Evolutionary conservation across 1,140 invertebrate species (phyloP), one percentile per base, ranked within the genome.

Genomic region (Radopholus similis): DNA sequence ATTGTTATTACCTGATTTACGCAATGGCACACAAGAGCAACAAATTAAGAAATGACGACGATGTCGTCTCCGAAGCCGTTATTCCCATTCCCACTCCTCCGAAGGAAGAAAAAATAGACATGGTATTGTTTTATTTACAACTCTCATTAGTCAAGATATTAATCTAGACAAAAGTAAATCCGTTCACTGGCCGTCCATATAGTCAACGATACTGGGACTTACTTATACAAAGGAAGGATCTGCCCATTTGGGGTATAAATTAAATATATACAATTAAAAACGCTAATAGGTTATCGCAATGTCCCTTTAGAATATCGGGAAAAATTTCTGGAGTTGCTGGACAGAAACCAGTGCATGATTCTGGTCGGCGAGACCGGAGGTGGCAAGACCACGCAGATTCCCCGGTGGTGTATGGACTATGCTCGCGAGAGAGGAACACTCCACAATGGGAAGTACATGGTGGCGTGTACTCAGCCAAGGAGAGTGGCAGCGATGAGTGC

Each of bases 221-320:
- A 35, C 82, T 89, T 66, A 88, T 90, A 68, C 96, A 96, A 78
- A 87, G 95, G 51, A 90, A 91, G 35, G 88, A 89, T 6, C 84
- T 99, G 23, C 96, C 96, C 1, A 95, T 99, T 0, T 98, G 95
- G 87, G n/a, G n/a, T n/a, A n/a, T n/a, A n/a, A n/a, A n/a, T n/a
- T n/a, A n/a, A n/a, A n/a, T n/a, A n/a, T n/a, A n/a, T n/a, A n/a
- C n/a, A n/a, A n/a, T n/a, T n/a, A n/a, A n/a, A n/a, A n/a, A n/a
- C n/a, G n/a, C n/a, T n/a, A n/a, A n/a, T n/a, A n/a, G n/a, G n/a
- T n/a, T n/a, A n/a, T n/a, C n/a, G n/a, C n/a, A n/a, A n/a, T n/a
- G n/a, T n/a, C n/a, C n/a, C n/a, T n/a, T n/a, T n/a, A n/a, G 95
- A 98, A 80, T 97, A 99, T 83, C 89, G 91, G 75, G 87, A 90